A percentile compares a stretch with the other conserved stretches of the same genome.
These are phyloP conservation scores for Ibidorhyncha struthersii DNA, from an alignment of 2,113 vertebrate genomes.

Conservation along the genomic window DNA sequence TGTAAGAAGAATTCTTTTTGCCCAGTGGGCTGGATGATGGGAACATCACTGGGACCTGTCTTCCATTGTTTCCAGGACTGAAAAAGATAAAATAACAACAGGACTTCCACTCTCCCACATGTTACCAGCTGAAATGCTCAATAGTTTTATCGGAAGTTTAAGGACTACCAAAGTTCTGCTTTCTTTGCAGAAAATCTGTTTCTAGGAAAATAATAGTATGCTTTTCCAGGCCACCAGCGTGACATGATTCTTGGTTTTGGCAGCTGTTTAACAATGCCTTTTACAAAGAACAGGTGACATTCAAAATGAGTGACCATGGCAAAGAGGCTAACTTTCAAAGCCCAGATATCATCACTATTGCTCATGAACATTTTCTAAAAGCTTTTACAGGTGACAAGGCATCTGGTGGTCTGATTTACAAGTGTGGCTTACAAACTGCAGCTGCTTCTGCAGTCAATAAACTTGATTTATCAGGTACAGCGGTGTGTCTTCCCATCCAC, in stretches of 20 bases:
- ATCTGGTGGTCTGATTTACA: neutral
- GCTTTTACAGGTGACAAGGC: neutral
- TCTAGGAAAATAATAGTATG: neutral
- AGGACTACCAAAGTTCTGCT: neutral
- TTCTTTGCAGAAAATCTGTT: neutral
- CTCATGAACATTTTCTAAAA: neutral
- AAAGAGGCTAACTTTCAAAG: neutral
- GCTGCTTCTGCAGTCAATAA: neutral
- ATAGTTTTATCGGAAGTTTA: neutral
- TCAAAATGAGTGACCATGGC: neutral
- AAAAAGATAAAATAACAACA: neutral
- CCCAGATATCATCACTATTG: neutral
- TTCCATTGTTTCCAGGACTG: neutral
- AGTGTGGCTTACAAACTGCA: neutral
- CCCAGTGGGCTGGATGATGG: neutral
- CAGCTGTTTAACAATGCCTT: neutral
- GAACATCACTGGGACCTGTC: neutral
- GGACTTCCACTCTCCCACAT: neutral
- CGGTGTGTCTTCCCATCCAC: neutral
- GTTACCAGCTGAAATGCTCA: neutral
- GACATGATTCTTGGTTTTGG: neutral
- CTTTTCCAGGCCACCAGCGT: neutral
- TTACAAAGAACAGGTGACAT: neutral
- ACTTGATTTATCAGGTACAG: neutral
- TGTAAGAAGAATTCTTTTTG: neutral